Evolutionary conservation across 2,113 vertebrate genomes (phyloP).

Genomic region (Daubentonia madagascariensis): DNA sequence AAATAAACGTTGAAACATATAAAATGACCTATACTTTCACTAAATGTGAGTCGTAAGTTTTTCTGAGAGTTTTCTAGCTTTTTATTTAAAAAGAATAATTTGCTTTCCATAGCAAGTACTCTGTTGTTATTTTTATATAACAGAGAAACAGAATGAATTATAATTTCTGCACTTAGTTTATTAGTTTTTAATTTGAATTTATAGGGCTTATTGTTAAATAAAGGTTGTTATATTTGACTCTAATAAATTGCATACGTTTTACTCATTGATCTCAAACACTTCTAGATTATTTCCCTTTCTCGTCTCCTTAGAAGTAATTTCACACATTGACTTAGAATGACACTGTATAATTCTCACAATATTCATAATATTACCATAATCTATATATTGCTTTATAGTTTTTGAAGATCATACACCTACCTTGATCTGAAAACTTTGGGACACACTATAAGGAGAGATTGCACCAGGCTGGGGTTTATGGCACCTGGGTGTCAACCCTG

Average conservation of each 20-base stretch:
- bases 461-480: background rate
- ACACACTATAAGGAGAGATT: background rate
- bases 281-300: background rate
- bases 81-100: background rate
- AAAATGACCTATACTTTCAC: background rate
- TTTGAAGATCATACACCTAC: background rate
- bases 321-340: background rate
- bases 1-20: background rate
- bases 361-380: background rate
- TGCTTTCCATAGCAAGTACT: background rate
- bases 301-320: background rate
- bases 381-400: background rate
- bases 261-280: background rate
- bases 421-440: background rate
- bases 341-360: background rate
- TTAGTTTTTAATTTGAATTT: background rate
- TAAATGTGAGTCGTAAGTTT: background rate
- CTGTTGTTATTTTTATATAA: background rate
- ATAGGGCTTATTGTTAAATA: background rate
- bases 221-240: background rate
- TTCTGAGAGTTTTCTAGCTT: background rate
- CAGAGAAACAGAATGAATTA: background rate
- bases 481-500: background rate
- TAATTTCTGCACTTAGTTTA: background rate
- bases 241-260: background rate